Percentiles rank a stretch among this genome's conserved stretches.
phyloP scores from a whole-genome alignment of 2,113 vertebrate species.

The Sinosuthora webbiana region DNA sequence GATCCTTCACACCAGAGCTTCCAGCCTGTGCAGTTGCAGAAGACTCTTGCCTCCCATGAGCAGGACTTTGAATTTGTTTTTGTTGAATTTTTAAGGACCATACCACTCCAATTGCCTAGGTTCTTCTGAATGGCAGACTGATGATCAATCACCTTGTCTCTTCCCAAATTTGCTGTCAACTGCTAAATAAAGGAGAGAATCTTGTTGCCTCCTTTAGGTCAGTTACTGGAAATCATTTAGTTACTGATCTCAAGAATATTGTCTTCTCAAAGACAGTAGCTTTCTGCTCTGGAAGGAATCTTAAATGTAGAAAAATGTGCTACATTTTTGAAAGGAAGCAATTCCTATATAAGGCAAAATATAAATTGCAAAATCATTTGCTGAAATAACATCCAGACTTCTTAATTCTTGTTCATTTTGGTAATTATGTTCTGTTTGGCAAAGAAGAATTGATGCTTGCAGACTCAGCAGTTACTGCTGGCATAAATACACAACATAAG shows the following conservation, averaged over 20 bases:
- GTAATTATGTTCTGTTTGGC: neutral
- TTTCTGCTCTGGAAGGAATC: neutral
- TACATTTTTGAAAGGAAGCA: neutral
- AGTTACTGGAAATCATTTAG: neutral
- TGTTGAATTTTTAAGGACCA: neutral
- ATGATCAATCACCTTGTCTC: neutral
- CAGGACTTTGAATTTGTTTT: neutral
- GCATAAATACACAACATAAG: neutral
- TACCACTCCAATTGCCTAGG: neutral
- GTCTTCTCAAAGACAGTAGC: neutral
- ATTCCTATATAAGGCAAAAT: neutral
- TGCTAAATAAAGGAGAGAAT: neutral
- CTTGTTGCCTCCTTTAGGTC: neutral
- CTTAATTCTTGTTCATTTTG: neutral
- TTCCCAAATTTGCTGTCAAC: neutral
- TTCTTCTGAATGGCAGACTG: neutral
- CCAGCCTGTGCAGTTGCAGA: neutral
- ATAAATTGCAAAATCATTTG: neutral
- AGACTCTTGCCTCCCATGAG: neutral
- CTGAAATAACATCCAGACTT: neutral
- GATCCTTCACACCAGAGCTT: neutral
- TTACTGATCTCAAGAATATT: neutral
- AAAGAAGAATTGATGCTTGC: neutral
- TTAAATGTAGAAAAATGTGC: neutral
- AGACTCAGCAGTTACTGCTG: slow-evolving; percentile 28